A percentile compares a stretch with the other conserved stretches of the same genome.
Conservation (phyloP, 2,113 vertebrate species). For the Mormoops blainvillei region DNA sequence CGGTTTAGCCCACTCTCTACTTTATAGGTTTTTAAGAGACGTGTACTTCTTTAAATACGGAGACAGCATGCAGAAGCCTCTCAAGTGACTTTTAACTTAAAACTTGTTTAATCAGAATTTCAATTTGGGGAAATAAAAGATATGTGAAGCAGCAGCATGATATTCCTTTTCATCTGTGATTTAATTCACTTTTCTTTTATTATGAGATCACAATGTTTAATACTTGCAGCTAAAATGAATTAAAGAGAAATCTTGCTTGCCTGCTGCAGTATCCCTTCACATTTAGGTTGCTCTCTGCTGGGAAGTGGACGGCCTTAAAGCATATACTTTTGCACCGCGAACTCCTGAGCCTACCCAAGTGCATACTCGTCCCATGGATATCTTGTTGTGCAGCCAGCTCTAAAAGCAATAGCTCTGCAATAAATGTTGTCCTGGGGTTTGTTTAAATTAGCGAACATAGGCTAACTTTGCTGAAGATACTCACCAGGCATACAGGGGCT, state of each 20-base stretch:
- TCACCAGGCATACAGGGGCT: not conserved
- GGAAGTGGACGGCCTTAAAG: not conserved
- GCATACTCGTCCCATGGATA: not conserved
- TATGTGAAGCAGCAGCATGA: not conserved
- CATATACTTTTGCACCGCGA: not conserved
- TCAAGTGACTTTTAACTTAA: not conserved
- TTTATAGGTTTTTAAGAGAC: constrained; percentile 24
- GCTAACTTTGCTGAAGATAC: not conserved
- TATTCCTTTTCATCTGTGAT: not conserved
- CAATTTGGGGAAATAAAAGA: not conserved
- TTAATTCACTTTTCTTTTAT: not conserved
- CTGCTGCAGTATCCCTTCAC: not conserved
- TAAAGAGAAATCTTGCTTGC: not conserved
- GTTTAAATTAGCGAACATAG: not conserved
- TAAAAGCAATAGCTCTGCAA: not conserved
- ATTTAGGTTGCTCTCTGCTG: not conserved
- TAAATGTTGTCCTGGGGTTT: not conserved
- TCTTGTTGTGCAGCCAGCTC: not conserved
- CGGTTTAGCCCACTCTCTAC: constrained; percentile 24
- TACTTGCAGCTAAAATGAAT: not conserved
- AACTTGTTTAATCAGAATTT: not conserved
- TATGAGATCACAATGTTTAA: not conserved
- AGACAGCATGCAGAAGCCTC: not conserved
- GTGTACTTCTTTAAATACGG: not conserved
- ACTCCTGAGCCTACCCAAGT: not conserved